Base-by-base conservation (phyloP, 2,113 vertebrate species). In the Mustelus asterias region DNA sequence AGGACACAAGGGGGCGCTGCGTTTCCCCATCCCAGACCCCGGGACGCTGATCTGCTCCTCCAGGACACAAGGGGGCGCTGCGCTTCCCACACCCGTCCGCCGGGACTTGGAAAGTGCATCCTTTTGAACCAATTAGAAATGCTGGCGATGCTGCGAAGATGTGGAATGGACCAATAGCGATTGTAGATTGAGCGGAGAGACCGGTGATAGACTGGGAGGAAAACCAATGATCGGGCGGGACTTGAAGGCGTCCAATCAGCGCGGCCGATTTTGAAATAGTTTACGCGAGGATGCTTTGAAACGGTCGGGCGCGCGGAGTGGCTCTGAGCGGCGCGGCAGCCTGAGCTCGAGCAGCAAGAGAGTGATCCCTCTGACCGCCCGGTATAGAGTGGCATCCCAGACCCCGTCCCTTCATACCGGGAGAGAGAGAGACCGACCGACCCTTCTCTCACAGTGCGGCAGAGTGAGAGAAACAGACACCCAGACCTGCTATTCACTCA, bases 291-390 rank as follows among this genome's bases (percentile, higher is more conserved):
- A 7, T 65, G 69, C 24, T 95, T 95, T 11, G 94, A 70, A 95
- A 95, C 94, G 94, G 94, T 95, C 67, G 44, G 94, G 94, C 94
- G 94, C 67, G 94, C 54, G 69, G 41, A 37, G 1, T 13, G 67
- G 22, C 11, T 58, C 33, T 89, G 8, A 58, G 29, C 54, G 3
- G 48, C 5, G 14, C n/a, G 14, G n/a, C 4, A n/a, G 14, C n/a
- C 0, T 33, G 33, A 33, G 9, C 10, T 33, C 9, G 9, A 76
- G 72, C 7, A 1, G 72, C 8, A 13, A 13, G 72, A 72, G 24
- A 29, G 5, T 9, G 24, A 9, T 72, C 70, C 7, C 8, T 24
- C 69, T 26, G 6, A 26, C 24, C 20, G 69, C 8, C 18, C 69
- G 69, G 3, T 70, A 5, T 24, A 70, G 22, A 70, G 48, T 54